A percentile compares a stretch with the other conserved stretches of the same genome.
These are phyloP conservation scores for Stercorarius parasiticus DNA, from an alignment of 2,113 vertebrate genomes.

Conservation along the genomic window DNA sequence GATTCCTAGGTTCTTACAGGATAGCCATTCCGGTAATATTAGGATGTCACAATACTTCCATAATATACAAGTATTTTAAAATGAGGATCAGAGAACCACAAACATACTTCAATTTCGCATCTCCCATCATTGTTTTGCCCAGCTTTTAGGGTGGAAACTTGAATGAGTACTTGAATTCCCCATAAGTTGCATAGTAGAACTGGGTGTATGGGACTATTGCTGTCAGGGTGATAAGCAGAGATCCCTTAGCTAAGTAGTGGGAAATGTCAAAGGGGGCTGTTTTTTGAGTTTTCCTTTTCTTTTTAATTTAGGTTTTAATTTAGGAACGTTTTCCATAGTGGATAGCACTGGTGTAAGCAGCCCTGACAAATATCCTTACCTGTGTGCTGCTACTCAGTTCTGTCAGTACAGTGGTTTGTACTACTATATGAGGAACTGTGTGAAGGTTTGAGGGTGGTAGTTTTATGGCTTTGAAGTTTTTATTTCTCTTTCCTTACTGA, in stretches of 20 bases:
- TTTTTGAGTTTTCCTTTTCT: background rate
- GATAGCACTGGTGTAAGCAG: background rate
- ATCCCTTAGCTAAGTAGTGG: background rate
- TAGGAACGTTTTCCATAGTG: background rate
- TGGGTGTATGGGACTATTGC: fast-evolving
- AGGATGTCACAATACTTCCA: background rate
- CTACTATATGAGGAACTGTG: background rate
- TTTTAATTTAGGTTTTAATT: background rate
- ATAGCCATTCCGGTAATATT: background rate
- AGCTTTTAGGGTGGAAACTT: background rate
- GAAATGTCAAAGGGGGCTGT: background rate
- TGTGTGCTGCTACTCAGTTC: background rate
- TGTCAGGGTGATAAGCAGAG: background rate
- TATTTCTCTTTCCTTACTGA: background rate
- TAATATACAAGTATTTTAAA: background rate
- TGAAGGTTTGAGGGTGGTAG: background rate
- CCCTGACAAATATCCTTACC: background rate
- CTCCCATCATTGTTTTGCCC: background rate
- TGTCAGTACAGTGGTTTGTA: background rate
- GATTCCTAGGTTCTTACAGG: background rate
- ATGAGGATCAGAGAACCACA: background rate
- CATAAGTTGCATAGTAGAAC: background rate
- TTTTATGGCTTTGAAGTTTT: background rate
- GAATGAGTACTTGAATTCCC: background rate
- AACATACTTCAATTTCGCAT: background rate